Conservation (phyloP, 2,113 vertebrate genomes). For the Dicerorhinus sumatrensis region DNA sequence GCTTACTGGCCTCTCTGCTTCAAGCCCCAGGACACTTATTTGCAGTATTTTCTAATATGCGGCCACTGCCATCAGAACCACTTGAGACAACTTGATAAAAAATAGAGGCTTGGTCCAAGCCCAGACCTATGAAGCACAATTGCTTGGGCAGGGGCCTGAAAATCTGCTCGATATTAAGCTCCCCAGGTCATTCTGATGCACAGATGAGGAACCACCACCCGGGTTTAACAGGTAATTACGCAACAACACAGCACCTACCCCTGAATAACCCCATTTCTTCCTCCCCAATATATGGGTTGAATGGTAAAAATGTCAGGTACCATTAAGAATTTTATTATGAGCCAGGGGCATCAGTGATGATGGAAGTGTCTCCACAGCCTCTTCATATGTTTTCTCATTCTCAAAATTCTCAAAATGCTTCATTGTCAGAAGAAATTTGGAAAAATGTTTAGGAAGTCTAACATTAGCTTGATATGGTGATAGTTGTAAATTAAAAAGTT, state of each 20-base stretch:
- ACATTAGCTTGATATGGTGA: not conserved
- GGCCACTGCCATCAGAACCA: not conserved
- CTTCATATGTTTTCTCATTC: not conserved
- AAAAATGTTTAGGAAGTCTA: not conserved
- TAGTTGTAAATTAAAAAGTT: not conserved
- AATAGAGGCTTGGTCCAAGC: not conserved
- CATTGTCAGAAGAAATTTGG: not conserved
- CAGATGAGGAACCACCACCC: not conserved
- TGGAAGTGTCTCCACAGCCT: not conserved
- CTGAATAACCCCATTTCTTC: not conserved
- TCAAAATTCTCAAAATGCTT: not conserved
- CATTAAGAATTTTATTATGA: not conserved
- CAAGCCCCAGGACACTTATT: not conserved
- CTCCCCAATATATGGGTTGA: not conserved
- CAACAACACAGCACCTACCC: not conserved
- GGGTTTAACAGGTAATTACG: not conserved
- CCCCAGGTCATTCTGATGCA: not conserved
- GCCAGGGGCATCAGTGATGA: not conserved
- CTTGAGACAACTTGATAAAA: not conserved
- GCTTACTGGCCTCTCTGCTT: not conserved
- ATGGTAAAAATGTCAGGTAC: not conserved
- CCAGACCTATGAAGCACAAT: not conserved
- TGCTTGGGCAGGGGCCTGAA: not conserved
- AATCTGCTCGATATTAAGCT: not conserved
- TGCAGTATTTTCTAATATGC: not conserved